Evolutionary conservation across 2,888 invertebrate species (phyloP), one percentile per base, ranked within the genome.

Genomic region (Rhodophaea formosa): DNA sequence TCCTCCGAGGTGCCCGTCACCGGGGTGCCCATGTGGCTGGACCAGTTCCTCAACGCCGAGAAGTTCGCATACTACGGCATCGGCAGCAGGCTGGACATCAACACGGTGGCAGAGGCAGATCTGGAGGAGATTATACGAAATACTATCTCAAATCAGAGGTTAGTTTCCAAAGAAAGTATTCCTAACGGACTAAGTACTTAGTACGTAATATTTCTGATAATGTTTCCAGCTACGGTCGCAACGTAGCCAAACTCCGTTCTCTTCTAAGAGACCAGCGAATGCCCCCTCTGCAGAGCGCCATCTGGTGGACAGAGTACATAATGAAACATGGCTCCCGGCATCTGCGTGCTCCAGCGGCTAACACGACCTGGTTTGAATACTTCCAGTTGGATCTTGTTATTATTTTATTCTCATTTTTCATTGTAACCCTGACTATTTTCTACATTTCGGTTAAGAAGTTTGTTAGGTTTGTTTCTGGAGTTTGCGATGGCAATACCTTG

Each of bases 321-420:
- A 10, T 39, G 3, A 16, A 35, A 16, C 52, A 52, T n/a, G 47
- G 47, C 12, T 23, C 47, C n/a, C 29, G 14, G 17, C 80, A 83
- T 59, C 65, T 84, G 3, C 72, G 75, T 29, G 77, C 80, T 53
- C 77, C 77, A 6, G 57, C 61, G 5, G 61, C 61, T 15, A 62
- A 64, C 52, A 62, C 64, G 16, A 35, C 61, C 5, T 55, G 52
- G 39, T n/a, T 32, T 15, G 54, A 64, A 43, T 64, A 59, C 35
- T 49, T 61, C 3, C 60, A 64, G 29, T 8, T 68, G 8, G 58
- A 67, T 53, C 44, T 63, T n/a, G 8, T 58, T 3, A 3, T 55
- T n/a, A 47, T 42, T 29, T 39, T 39, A 39, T 12, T n/a, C 5
- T 12, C 39, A 39, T 39, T 39, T 5, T 0, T 39, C 12, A 39